These are phyloP conservation scores for Caenorhabditis becei DNA, from an alignment of 2,888 invertebrate species.

Conservation along the genomic window DNA sequence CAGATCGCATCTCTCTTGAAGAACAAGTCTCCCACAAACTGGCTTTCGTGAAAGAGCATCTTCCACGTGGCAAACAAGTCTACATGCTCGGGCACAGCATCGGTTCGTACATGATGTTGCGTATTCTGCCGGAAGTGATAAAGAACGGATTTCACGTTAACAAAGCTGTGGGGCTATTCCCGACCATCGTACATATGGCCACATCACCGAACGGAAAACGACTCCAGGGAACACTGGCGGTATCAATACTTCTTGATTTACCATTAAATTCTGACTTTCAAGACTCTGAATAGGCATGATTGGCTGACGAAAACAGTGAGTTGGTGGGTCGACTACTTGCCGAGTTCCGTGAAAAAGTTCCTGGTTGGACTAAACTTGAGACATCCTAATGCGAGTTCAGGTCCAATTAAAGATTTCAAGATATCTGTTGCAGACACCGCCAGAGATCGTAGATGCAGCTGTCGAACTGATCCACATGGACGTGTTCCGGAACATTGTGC, in stretches of 20 bases:
- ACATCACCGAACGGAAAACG: conserved; percentile 74
- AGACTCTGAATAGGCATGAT: conserved; percentile 71
- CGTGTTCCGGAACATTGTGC: conserved; percentile 73
- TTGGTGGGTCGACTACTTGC: conserved; percentile 72
- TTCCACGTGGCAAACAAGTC: conserved; percentile 67
- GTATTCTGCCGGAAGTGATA: conserved; percentile 68
- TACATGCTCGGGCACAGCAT: conserved; percentile 78
- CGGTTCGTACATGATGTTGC: conserved; percentile 75
- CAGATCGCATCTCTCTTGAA: conserved; percentile 74
- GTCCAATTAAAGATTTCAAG: not conserved
- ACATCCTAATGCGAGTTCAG: conserved; percentile 29
- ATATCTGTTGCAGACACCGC: conserved; percentile 54
- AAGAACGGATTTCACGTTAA: conserved; percentile 66
- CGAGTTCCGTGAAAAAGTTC: conserved; percentile 65
- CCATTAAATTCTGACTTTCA: too few species aligned
- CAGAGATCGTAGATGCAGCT: conserved; percentile 65
- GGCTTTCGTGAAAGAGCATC: conserved; percentile 71
- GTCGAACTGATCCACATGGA: conserved; percentile 69
- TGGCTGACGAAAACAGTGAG: conserved; percentile 69
- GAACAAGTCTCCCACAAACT: conserved; percentile 76
- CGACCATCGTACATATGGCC: conserved; percentile 78
- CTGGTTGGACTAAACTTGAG: conserved; percentile 64
- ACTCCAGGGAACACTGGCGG: conserved; percentile 66
- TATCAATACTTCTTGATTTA: too few species aligned
- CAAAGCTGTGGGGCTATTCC: conserved; percentile 74